phyloP scores from a whole-genome alignment of 2,113 vertebrate species.

The Patagioenas fasciata region DNA sequence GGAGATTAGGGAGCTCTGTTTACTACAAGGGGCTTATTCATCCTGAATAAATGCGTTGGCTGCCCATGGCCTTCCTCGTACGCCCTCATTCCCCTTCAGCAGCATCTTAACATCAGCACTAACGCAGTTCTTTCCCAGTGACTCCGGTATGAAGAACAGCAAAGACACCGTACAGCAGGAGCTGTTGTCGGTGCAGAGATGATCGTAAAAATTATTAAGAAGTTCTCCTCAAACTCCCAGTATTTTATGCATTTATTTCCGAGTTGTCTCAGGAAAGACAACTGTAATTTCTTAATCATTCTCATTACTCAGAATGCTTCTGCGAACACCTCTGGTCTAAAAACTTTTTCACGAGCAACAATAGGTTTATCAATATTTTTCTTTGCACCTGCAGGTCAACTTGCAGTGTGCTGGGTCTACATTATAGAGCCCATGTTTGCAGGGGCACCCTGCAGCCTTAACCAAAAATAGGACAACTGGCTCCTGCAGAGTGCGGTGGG shows the following conservation, averaged over 20 bases:
- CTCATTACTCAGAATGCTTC: neutral
- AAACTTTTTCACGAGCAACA: accelerated
- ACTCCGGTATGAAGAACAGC: neutral
- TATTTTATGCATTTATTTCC: neutral
- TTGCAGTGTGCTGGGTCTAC: neutral
- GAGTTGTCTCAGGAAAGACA: neutral
- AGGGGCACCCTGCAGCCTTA: neutral
- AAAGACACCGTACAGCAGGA: neutral
- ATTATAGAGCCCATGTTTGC: neutral
- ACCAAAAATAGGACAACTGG: neutral
- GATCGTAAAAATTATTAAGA: neutral
- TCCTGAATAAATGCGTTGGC: neutral
- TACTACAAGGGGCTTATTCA: slow-evolving; percentile 28
- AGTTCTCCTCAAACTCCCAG: neutral
- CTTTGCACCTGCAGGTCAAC: neutral
- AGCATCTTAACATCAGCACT: neutral
- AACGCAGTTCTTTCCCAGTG: neutral
- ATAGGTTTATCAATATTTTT: neutral
- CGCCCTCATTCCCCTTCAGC: neutral
- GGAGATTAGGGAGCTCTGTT: slow-evolving; percentile 27
- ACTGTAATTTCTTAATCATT: neutral
- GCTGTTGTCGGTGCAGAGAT: neutral
- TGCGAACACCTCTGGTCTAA: neutral
- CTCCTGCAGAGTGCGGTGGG: neutral
- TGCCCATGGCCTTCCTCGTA: neutral